These are phyloP conservation scores for Cichlasoma orientale DNA, from an alignment of 2,797 vertebrate genomes.

Conservation along the genomic window DNA sequence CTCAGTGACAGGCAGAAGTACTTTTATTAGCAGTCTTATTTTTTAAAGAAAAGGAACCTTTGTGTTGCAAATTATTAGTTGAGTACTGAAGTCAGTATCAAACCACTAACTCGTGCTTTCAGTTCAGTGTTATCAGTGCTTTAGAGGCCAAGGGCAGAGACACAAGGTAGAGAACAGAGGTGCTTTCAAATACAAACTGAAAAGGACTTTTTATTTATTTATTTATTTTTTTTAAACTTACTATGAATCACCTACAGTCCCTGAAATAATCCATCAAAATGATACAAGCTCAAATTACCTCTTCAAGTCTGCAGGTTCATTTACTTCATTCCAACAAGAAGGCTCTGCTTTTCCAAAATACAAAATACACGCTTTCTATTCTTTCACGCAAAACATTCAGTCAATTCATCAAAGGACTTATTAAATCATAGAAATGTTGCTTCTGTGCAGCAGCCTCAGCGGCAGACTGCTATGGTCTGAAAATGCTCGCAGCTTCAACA, in stretches of 20 bases:
- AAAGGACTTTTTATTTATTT: too few species aligned
- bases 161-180: background rate
- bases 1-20: background rate
- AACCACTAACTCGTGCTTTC: background rate
- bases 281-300: background rate
- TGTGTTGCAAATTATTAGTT: background rate
- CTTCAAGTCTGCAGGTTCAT: too few species aligned
- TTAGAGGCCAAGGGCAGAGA: background rate
- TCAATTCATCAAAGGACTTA: background rate
- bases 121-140: background rate
- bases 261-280: background rate
- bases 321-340: background rate
- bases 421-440: background rate
- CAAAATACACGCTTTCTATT: background rate
- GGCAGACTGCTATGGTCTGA: background rate
- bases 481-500: background rate
- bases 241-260: too few species aligned
- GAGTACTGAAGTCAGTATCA: background rate
- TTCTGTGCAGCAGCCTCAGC: background rate
- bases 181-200: background rate
- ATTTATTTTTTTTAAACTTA: too few species aligned
- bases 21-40: background rate
- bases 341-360: background rate
- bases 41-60: background rate
- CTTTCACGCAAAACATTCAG: background rate